Base-by-base conservation (phyloP, 2,797 vertebrate species). In the Argya squamiceps region DNA sequence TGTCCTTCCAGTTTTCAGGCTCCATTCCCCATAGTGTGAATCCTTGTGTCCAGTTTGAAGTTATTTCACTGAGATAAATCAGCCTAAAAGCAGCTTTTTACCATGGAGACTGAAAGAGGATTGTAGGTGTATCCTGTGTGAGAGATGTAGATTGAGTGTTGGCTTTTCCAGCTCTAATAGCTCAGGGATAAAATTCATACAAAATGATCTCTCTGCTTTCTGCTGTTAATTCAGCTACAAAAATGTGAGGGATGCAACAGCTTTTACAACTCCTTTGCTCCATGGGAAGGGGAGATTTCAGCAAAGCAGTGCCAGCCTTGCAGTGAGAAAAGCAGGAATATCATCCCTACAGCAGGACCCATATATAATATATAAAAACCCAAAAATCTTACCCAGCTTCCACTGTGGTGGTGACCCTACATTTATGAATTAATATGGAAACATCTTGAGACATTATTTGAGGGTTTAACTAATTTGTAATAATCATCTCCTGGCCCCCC, bases 111-210 rank as follows among this genome's bases (percentile, higher is more conserved):
- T 26, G 52, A 36, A 37, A 43, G 63, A 36, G 41, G 8, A 71
- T 63, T 83, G 68, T 8, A 79, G 55, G 49, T 23, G 5, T 29
- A 6, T 62, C 26, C 3, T 7, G 41, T 16, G 19, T 4, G 43
- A 80, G n/a, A 58, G n/a, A 26, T 8, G 27, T 5, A 56, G 44
- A 67, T 27, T 16, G 43, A 15, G 29, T 23, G 32, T 18, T 64
- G 69, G 77, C 19, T 90, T 86, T 84, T 52, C 50, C 37, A 88
- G 59, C n/a, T 67, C n/a, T 27, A 53, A 64, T 29, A 70, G 73
- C 39, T 90, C 60, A 30, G 41, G 49, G 43, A 46, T 44, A 27
- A 73, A 79, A 80, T 39, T 27, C 22, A 53, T 2, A 20, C 5
- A 30, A 49, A 88, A 47, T 23, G 18, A 32, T 16, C 37, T 69